Conservation (phyloP, 2,113 vertebrate species). For the Trogon surrucura region DNA sequence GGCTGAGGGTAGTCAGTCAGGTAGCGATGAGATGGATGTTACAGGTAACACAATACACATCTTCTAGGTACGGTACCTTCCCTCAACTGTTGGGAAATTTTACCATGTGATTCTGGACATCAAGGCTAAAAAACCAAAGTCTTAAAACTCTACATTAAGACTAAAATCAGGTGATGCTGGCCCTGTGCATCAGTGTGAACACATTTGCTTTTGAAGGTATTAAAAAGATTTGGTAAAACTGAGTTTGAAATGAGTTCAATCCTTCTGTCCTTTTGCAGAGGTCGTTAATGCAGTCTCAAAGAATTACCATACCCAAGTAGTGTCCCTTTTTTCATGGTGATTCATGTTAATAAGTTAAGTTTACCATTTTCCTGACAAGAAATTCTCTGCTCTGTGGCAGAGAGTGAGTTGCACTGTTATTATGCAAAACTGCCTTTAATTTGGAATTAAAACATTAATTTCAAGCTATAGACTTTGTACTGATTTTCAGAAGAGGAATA, state of each 20-base stretch:
- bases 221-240: not conserved
- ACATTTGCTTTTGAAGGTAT: not conserved
- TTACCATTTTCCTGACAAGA: not conserved
- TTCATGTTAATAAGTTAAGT: not conserved
- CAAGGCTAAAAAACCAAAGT: not conserved
- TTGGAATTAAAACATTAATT: not conserved
- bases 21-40: not conserved
- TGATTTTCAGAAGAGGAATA: not conserved
- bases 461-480: not conserved
- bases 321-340: not conserved
- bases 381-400: not conserved
- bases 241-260: not conserved
- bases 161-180: not conserved
- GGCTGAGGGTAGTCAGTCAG: not conserved
- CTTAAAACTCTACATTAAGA: not conserved
- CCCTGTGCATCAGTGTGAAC: not conserved
- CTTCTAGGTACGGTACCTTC: not conserved
- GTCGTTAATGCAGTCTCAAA: not conserved
- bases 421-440: not conserved
- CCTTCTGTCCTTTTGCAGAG: not conserved
- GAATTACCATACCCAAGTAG: not conserved
- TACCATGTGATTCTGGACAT: not conserved
- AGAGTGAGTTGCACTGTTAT: not conserved
- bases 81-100: not conserved
- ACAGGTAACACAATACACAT: not conserved